Conservation (phyloP, 1,140 invertebrate genomes). For the Epicauta chinensis region DNA sequence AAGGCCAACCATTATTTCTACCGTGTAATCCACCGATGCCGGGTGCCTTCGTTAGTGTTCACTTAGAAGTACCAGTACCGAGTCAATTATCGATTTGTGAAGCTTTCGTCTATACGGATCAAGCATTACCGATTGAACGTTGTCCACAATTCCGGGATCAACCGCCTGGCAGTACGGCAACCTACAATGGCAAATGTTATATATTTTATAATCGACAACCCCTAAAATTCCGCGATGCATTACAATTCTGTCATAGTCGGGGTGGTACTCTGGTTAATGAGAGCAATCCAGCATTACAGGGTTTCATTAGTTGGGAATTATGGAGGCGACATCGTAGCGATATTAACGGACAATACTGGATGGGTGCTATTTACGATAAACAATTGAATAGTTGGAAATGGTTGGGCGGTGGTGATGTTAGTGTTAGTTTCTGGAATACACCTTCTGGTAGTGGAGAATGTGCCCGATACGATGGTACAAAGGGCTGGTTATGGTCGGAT, state of each 20-base stretch:
- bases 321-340: slow-evolving; percentile 87
- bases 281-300: slow-evolving; percentile 89
- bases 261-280: slow-evolving; percentile 81
- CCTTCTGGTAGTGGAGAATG: slow-evolving; percentile 79
- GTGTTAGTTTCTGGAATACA: slow-evolving; percentile 88
- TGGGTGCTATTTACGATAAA: slow-evolving; percentile 80
- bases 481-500: slow-evolving; percentile 92
- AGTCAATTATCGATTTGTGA: slow-evolving; percentile 87
- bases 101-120: slow-evolving; percentile 92
- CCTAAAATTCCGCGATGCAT: slow-evolving; percentile 70
- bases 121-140: slow-evolving; percentile 86
- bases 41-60: slow-evolving; percentile 88
- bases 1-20: slow-evolving; percentile 84
- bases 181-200: slow-evolving; percentile 94
- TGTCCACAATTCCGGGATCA: slow-evolving; percentile 90
- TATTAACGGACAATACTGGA: slow-evolving; percentile 89
- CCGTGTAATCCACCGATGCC: slow-evolving; percentile 94
- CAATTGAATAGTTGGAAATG: slow-evolving; percentile 84
- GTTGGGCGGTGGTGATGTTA: slow-evolving; percentile 81
- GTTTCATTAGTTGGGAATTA: slow-evolving; percentile 90
- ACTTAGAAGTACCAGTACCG: slow-evolving; percentile 67
- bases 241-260: slow-evolving; percentile 71
- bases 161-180: slow-evolving; percentile 84
- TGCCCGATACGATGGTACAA: slow-evolving; percentile 84
- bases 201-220: slow-evolving; percentile 90